Conservation (phyloP, 2,888 invertebrate genomes). For the Clepsis dumicolana region DNA sequence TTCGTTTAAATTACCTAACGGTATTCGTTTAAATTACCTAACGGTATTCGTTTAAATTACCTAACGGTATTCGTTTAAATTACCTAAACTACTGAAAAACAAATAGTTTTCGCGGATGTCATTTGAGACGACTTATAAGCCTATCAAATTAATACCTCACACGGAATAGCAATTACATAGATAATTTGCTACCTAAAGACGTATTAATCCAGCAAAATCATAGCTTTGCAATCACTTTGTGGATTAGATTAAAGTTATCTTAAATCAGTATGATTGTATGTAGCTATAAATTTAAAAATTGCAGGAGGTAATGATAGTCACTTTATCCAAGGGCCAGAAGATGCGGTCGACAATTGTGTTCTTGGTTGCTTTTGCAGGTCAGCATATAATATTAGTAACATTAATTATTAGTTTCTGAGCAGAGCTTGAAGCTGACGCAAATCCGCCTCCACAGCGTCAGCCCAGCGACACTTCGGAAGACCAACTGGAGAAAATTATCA, state of each 20-base stretch:
- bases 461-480: too few relatives aligned
- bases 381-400: neutral
- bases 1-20: too few relatives aligned
- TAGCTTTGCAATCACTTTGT: neutral
- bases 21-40: too few relatives aligned
- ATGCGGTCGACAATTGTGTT: constrained; percentile 26
- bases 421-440: too few relatives aligned
- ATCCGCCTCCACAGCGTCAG: too few relatives aligned
- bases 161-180: constrained; percentile 1
- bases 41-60: too few relatives aligned
- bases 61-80: too few relatives aligned
- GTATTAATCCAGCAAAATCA: neutral
- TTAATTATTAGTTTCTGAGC: neutral
- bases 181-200: neutral
- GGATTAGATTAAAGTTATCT: constrained; percentile 31
- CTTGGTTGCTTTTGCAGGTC: constrained; percentile 24
- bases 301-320: neutral
- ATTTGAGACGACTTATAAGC: neutral
- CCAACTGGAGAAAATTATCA: too few relatives aligned
- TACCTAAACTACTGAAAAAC: neutral
- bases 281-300: constrained; percentile 18
- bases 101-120: neutral
- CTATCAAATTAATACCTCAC: constrained; percentile 10
- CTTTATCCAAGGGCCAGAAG: neutral
- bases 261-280: constrained; percentile 6